Conservation (phyloP, 2,888 invertebrate species). For the Proisotoma minuta region DNA sequence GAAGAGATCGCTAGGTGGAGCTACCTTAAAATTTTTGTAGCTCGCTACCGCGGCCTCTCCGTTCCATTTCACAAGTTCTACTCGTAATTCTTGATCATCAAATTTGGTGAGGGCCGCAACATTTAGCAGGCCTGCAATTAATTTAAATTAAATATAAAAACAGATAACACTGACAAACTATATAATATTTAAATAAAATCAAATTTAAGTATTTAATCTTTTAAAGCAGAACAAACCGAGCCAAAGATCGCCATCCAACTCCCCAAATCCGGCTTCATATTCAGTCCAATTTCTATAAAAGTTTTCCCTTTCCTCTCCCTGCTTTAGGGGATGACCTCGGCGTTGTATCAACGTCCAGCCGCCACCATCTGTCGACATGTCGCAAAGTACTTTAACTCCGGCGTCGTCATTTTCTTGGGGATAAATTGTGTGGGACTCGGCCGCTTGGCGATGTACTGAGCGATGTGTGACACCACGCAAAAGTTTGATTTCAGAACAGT, state of each 20-base stretch:
- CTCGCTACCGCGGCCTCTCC: constrained; percentile 10
- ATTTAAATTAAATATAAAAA: not conserved
- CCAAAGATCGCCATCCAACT: constrained; percentile 23
- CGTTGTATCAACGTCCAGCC: constrained; percentile 38
- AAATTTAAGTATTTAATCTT: not conserved
- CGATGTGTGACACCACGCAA: no score
- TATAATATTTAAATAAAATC: not conserved
- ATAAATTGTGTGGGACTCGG: constrained; percentile 17
- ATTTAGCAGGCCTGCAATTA: constrained; percentile 17
- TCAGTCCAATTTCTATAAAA: constrained; percentile 28
- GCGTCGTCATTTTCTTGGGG: not conserved
- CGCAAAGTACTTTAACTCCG: constrained; percentile 27
- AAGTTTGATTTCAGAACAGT: constrained; percentile 32
- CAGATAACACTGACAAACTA: not conserved
- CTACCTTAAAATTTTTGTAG: constrained; percentile 12
- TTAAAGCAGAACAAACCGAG: constrained; percentile 14
- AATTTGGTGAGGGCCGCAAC: constrained; percentile 21
- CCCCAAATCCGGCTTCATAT: constrained; percentile 31
- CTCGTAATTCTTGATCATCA: constrained; percentile 26
- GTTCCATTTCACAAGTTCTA: constrained; percentile 21
- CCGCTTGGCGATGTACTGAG: constrained; percentile 17
- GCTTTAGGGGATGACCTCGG: not conserved
- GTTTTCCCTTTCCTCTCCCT: constrained; percentile 1
- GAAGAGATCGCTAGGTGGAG: not conserved
- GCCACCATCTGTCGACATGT: constrained; percentile 31